phyloP scores from a whole-genome alignment of 2,888 invertebrate genomes.

The Proisotoma minuta region DNA sequence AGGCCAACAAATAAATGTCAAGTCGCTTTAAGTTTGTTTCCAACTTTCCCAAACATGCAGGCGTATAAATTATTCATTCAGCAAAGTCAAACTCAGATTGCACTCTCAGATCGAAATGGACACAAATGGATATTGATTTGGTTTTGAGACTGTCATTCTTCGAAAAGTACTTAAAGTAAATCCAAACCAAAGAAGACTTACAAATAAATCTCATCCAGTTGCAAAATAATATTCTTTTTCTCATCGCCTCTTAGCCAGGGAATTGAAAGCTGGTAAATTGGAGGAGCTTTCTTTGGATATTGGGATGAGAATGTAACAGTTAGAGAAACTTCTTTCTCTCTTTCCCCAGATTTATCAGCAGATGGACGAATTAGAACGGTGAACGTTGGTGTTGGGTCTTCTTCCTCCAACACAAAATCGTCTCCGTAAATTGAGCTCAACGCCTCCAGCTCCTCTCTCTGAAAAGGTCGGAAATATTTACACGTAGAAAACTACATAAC shows the following conservation, averaged over 20 bases:
- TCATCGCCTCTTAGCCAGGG: conserved; percentile 63
- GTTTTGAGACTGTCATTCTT: no score
- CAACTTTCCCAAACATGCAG: no score
- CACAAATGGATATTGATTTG: no score
- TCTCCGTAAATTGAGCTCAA: conserved; percentile 66
- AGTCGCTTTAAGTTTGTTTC: no score
- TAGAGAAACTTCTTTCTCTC: conserved; percentile 57
- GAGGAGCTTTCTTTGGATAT: conserved; percentile 64
- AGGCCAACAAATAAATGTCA: no score
- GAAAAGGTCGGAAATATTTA: no score
- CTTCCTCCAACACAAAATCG: conserved; percentile 60
- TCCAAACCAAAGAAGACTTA: no score
- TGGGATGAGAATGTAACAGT: conserved; percentile 61
- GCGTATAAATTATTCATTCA: no score
- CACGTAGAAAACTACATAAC: not conserved
- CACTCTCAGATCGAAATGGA: no score
- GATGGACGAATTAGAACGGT: conserved; percentile 54
- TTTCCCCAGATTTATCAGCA: conserved; percentile 51
- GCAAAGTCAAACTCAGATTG: no score
- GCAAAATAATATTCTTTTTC: conserved; percentile 57
- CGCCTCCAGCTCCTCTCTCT: conserved; percentile 69
- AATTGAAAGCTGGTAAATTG: conserved; percentile 66
- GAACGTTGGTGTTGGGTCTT: conserved; percentile 53
- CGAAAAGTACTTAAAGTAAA: no score
- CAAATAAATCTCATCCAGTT: conserved; percentile 64